Percentiles rank a stretch among this genome's conserved stretches.
phyloP scores from a whole-genome alignment of 2,888 invertebrate species.

The Tenthredo scrophulariae region DNA sequence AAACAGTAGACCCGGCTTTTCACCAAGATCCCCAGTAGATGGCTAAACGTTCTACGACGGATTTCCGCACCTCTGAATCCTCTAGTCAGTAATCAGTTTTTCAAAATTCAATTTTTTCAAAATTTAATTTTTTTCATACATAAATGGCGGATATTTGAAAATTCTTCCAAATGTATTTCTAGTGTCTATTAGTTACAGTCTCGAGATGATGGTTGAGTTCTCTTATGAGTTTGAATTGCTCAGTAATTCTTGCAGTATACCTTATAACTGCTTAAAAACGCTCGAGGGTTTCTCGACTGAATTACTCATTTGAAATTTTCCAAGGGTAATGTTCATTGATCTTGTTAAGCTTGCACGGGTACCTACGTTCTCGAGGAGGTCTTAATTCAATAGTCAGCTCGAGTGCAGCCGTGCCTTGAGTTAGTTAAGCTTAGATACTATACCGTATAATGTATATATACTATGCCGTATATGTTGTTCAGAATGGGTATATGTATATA shows the following conservation, averaged over 20 bases:
- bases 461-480: too few species aligned
- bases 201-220: too few species aligned
- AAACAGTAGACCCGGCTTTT: slow-evolving; percentile 30
- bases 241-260: not conserved
- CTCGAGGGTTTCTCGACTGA: slow-evolving; percentile 34
- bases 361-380: slow-evolving; percentile 41
- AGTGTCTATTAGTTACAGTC: not conserved
- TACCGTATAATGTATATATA: not conserved
- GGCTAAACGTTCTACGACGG: slow-evolving; percentile 30
- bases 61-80: slow-evolving; percentile 12
- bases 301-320: slow-evolving; percentile 45
- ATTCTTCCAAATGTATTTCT: not conserved
- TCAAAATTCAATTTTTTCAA: not conserved
- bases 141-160: too few species aligned
- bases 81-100: not conserved
- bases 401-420: slow-evolving; percentile 48
- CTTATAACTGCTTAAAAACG: not conserved
- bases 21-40: not conserved
- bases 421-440: slow-evolving; percentile 22
- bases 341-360: slow-evolving; percentile 21
- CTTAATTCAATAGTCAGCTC: slow-evolving; percentile 50
- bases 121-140: too few species aligned
- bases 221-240: not conserved
- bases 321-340: slow-evolving; percentile 51
- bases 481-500: too few species aligned